Evolutionary conservation across 2,888 invertebrate species (phyloP).

Genomic region (Serrognathus titanus): DNA sequence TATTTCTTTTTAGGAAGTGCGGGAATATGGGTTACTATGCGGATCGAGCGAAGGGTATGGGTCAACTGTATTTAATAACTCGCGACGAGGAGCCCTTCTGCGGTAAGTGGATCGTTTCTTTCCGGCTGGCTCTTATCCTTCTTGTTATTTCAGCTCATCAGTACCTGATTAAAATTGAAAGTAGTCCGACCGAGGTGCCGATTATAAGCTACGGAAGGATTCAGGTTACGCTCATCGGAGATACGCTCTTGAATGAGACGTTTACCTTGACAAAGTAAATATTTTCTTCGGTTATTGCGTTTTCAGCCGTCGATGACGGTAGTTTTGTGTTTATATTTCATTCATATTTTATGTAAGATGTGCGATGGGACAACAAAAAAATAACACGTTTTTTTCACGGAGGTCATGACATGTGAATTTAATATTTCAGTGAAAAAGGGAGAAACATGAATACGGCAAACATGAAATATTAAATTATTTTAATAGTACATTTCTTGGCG

Average conservation of each 20-base stretch:
- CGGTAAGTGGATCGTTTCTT: constrained; percentile 52
- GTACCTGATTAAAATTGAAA: constrained; percentile 79
- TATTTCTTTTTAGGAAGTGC: constrained; percentile 52
- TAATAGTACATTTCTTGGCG: too few relatives aligned
- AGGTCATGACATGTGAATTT: too few relatives aligned
- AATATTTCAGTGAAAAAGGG: too few relatives aligned
- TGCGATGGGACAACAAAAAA: too few relatives aligned
- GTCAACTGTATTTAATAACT: constrained; percentile 84
- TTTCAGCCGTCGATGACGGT: too few relatives aligned
- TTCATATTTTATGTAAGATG: too few relatives aligned
- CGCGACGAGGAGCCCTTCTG: constrained; percentile 91
- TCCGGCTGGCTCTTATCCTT: background rate
- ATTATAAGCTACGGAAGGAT: constrained; percentile 75
- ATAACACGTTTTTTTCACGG: too few relatives aligned
- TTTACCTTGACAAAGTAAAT: constrained; percentile 80
- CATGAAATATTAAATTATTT: too few relatives aligned
- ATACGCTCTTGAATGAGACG: constrained; percentile 80
- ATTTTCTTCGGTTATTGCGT: too few relatives aligned
- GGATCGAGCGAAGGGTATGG: constrained; percentile 76
- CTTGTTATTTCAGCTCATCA: constrained; percentile 68
- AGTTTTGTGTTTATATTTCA: too few relatives aligned
- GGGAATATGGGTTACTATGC: constrained; percentile 95
- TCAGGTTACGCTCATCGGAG: constrained; percentile 75
- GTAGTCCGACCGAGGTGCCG: constrained; percentile 63
- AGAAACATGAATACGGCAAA: too few relatives aligned